Evolutionary conservation across 1,140 invertebrate species (phyloP), one percentile per base, ranked within the genome.

Genomic region (Euborellia annulipes): DNA sequence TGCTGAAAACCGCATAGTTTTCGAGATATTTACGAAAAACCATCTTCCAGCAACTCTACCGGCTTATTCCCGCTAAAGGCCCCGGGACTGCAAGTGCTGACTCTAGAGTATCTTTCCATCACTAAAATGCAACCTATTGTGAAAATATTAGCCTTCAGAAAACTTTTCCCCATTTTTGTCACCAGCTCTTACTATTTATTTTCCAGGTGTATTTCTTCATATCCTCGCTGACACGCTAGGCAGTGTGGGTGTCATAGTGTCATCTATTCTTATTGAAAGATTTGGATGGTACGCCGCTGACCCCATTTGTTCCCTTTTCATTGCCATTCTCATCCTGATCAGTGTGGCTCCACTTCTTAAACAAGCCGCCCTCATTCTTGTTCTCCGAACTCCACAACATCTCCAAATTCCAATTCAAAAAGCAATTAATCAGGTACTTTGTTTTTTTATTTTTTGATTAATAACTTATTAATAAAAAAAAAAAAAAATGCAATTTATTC

Each of bases 261-360:
- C 71, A 13, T 71, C 74, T 3, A 47, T 78, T n/a, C 56, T 76
- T 3, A 75, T 77, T 37, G 66, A 78, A 54, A 61, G 68, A 47
- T 72, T 72, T 62, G 73, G 69, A 4, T 73, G 68, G 67, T 63
- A 69, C 41, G 67, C 74, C 45, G 72, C 74, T 3, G 75, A 77
- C 56, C 75, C 75, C 2, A 59, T 78, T n/a, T 78, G 75, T 53
- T 77, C 75, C 4, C 46, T 78, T 4, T 69, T 78, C 50, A 71
- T 77, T 48, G 68, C 74, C 3, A 52, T 68, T 16, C 59, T 78
- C 40, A 76, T 77, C 46, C 59, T 73, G 17, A 51, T 68, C 6
- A 72, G 68, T 55, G 72, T 76, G 3, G 52, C 71, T 17, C 73
- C 75, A 2, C 54, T 76, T 4, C 55, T 76, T 16, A 71, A 67